Evolutionary conservation across 37 sponge, comb jelly and placozoan genomes (phyloP).

Genomic region (Ephydatia muelleri): DNA sequence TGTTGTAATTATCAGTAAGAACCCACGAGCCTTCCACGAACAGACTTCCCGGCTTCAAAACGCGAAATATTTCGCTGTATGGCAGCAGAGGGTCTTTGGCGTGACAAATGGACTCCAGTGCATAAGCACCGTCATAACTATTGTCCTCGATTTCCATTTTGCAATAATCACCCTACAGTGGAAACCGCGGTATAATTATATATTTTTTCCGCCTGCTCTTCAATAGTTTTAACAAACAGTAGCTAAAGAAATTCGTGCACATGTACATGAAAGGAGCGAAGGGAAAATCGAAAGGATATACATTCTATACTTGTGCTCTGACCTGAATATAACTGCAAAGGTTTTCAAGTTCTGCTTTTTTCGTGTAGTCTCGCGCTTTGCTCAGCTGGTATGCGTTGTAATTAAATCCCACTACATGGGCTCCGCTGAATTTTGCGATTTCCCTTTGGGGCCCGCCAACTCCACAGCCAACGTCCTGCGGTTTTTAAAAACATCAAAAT

Average conservation of each 20-base stretch:
- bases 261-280: not conserved
- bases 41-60: constrained; percentile 74
- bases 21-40: constrained; percentile 57
- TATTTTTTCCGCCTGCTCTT: not conserved
- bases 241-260: no score
- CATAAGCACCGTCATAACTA: constrained; percentile 67
- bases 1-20: constrained; percentile 68
- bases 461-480: constrained; percentile 81
- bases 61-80: constrained; percentile 60
- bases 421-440: constrained; percentile 45
- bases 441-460: constrained; percentile 73
- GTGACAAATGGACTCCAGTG: constrained; percentile 72
- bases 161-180: constrained; percentile 59
- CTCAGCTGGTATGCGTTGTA: constrained; percentile 61
- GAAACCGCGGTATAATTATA: not conserved
- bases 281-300: not conserved
- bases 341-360: constrained; percentile 28
- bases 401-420: constrained; percentile 67
- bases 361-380: constrained; percentile 37
- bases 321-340: constrained; percentile 31
- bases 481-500: not conserved
- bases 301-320: not conserved
- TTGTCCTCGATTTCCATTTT: constrained; percentile 68
- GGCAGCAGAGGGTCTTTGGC: constrained; percentile 30
- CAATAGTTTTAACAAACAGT: not conserved